A percentile compares a stretch with the other conserved stretches of the same genome.
phyloP scores from a whole-genome alignment of 2,113 vertebrate species.

The Amphiprion ocellaris region DNA sequence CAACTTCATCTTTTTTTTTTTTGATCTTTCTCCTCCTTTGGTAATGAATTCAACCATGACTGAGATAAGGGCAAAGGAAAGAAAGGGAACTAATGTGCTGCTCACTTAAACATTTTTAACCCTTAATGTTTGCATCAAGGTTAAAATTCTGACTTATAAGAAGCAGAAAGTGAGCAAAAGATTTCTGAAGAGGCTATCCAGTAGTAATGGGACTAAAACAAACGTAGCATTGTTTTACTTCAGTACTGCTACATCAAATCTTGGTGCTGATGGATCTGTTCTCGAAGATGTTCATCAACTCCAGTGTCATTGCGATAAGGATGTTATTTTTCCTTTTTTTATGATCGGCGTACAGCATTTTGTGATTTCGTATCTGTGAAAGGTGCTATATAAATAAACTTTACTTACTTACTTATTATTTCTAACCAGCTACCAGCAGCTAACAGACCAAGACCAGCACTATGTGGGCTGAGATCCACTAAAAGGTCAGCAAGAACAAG shows the following conservation, averaged over 20 bases:
- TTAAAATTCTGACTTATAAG: slow-evolving; percentile 1
- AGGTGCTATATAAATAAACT: too few relatives aligned
- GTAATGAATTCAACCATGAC: neutral
- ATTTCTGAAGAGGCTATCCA: neutral
- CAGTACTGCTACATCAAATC: neutral
- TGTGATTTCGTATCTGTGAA: too few relatives aligned
- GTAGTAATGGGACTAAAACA: too few relatives aligned
- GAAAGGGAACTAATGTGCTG: too few relatives aligned
- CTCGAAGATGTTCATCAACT: neutral
- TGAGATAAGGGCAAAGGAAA: neutral
- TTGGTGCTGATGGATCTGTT: neutral
- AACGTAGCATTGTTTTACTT: too few relatives aligned
- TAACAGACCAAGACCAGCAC: neutral
- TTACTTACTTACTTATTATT: neutral
- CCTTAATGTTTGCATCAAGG: neutral
- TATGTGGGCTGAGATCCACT: neutral
- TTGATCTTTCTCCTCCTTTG: too few relatives aligned
- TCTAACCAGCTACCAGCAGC: neutral
- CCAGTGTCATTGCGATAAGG: neutral
- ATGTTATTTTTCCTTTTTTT: neutral
- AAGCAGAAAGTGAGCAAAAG: neutral
- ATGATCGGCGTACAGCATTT: too few relatives aligned
- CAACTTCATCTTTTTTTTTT: too few relatives aligned
- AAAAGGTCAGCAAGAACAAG: neutral
- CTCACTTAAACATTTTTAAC: neutral